phyloP scores from a whole-genome alignment of 2,888 invertebrate genomes.

The Sinohyriopsis cumingii region DNA sequence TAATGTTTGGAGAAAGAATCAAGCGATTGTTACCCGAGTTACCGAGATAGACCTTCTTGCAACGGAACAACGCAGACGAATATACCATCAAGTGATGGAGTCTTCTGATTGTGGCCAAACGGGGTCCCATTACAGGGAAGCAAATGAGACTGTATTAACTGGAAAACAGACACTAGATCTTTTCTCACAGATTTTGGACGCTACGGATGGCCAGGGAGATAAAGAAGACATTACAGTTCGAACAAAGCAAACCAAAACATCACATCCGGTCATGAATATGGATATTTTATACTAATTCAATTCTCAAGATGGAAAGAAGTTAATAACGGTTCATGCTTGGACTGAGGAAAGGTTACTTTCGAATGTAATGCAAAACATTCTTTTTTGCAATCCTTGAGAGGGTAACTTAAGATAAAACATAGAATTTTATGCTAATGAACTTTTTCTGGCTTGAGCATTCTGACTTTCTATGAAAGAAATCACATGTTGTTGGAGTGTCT shows the following conservation, averaged over 20 bases:
- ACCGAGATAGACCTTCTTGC: slow-evolving; percentile 70
- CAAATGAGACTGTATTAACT: slow-evolving; percentile 55
- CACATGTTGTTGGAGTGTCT: no score
- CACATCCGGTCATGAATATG: slow-evolving; percentile 39
- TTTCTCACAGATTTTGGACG: slow-evolving; percentile 67
- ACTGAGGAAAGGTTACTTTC: no score
- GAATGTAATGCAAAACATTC: no score
- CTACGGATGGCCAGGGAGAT: slow-evolving; percentile 66
- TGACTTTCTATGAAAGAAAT: no score
- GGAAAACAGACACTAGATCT: slow-evolving; percentile 67
- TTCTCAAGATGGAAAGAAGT: not conserved
- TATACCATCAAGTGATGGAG: slow-evolving; percentile 66
- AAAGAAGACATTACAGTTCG: slow-evolving; percentile 51
- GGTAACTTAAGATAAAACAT: no score
- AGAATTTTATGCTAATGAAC: no score
- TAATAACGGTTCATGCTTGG: not conserved
- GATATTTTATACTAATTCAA: slow-evolving; percentile 51
- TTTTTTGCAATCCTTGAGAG: no score
- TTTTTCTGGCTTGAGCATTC: no score
- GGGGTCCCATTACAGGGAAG: slow-evolving; percentile 11
- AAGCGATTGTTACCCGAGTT: slow-evolving; percentile 68
- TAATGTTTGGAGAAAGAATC: slow-evolving; percentile 69
- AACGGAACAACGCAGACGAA: slow-evolving; percentile 63
- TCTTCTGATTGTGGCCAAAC: slow-evolving; percentile 27
- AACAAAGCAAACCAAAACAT: slow-evolving; percentile 42